Evolutionary conservation across 2,113 vertebrate genomes (phyloP).

Genomic region (Holacanthus passer): DNA sequence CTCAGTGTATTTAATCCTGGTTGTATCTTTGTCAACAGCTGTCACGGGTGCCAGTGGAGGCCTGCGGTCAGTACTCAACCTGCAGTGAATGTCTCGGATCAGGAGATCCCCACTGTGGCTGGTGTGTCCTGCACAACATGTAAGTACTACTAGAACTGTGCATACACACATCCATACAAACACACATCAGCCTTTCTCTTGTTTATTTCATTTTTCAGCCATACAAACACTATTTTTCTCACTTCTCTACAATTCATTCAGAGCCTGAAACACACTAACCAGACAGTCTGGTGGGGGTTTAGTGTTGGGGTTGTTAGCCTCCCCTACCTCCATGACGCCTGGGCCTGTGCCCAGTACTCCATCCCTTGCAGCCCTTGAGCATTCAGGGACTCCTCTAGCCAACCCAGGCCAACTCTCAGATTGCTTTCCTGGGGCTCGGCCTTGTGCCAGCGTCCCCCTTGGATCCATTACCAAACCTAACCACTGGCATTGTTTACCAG

Average conservation of each 20-base stretch:
- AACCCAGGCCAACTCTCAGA: conserved; percentile 46
- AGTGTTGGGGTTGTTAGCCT: conserved; percentile 51
- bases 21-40: conserved; percentile 83
- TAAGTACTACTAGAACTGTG: conserved; percentile 81
- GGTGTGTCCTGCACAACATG: conserved; percentile 98
- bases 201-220: background rate
- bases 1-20: conserved; percentile 18
- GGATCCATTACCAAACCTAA: conserved; percentile 85
- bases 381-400: conserved; percentile 51
- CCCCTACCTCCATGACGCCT: conserved; percentile 50
- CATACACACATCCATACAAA: background rate
- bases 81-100: conserved; percentile 95
- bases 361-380: conserved; percentile 46
- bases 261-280: background rate
- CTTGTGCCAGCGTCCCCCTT: conserved; percentile 71
- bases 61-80: conserved; percentile 91
- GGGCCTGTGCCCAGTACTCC: conserved; percentile 60
- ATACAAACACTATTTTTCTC: background rate
- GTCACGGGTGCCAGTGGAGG: conserved; percentile 95
- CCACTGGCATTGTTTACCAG: conserved; percentile 84
- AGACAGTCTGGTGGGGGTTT: conserved; percentile 3
- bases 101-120: conserved; percentile 96
- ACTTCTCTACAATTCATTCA: background rate
- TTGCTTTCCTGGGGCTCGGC: conserved; percentile 75
- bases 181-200: background rate